Evolutionary conservation across 1,140 invertebrate genomes (phyloP).

Genomic region (Eciton burchellii): DNA sequence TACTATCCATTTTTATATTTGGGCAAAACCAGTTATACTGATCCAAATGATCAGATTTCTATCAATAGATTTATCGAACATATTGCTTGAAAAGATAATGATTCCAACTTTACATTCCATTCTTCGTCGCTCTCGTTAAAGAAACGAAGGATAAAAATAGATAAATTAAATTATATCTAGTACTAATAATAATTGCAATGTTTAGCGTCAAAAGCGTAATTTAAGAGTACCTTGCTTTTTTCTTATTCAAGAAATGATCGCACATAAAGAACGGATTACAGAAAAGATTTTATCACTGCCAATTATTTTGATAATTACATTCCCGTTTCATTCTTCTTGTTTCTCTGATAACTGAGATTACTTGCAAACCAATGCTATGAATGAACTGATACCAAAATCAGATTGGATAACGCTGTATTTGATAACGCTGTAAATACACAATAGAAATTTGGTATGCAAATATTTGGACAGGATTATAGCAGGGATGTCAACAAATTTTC

Average conservation of each 20-base stretch:
- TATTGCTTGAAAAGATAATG: background rate
- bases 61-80: background rate
- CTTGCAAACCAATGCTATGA: no score
- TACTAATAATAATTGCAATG: conserved; percentile 13
- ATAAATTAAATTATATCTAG: background rate
- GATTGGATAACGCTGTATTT: background rate
- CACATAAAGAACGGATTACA: background rate
- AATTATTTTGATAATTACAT: background rate
- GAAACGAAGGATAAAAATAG: no score
- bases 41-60: background rate
- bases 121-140: background rate
- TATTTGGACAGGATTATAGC: background rate
- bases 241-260: background rate
- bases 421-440: background rate
- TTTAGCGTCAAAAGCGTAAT: background rate
- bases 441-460: background rate
- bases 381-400: no score
- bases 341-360: background rate
- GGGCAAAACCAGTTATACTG: no score
- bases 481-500: background rate
- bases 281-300: background rate
- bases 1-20: background rate
- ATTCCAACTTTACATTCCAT: background rate
- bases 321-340: background rate
- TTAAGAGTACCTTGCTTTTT: background rate